These are phyloP conservation scores for Bucco capensis DNA, from an alignment of 2,113 vertebrate genomes.

Conservation along the genomic window DNA sequence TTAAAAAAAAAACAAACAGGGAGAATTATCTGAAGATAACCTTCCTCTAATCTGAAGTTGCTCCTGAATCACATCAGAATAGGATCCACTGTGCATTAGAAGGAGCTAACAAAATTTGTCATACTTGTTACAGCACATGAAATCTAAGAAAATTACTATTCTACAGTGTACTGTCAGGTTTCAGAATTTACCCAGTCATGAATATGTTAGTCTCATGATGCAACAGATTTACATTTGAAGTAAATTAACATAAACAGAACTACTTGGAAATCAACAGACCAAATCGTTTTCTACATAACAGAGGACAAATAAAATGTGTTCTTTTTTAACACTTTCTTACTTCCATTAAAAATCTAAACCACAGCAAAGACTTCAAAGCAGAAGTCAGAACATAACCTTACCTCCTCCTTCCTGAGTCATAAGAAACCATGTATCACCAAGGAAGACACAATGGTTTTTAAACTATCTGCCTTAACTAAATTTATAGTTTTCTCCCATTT, in stretches of 20 bases:
- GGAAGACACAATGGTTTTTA: neutral
- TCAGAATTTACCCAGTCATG: neutral
- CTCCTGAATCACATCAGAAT: neutral
- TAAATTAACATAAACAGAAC: neutral
- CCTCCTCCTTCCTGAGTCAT: neutral
- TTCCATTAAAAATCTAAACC: no score
- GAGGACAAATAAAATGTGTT: no score
- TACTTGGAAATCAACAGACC: neutral
- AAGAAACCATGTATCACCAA: neutral
- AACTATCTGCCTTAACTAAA: neutral
- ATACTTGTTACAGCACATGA: neutral
- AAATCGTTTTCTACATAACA: neutral
- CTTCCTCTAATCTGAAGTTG: neutral
- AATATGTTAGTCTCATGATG: neutral
- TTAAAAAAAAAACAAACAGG: neutral
- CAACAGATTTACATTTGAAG: neutral
- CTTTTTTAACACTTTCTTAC: no score
- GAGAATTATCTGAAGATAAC: neutral
- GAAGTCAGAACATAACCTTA: neutral
- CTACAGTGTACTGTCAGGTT: neutral
- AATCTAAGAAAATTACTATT: neutral
- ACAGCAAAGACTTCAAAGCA: no score
- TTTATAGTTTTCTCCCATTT: neutral
- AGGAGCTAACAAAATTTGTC: neutral
- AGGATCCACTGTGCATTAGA: rapidly evolving